phyloP scores from a whole-genome alignment of 2,888 invertebrate genomes.

The Orchesellides sinensis region DNA sequence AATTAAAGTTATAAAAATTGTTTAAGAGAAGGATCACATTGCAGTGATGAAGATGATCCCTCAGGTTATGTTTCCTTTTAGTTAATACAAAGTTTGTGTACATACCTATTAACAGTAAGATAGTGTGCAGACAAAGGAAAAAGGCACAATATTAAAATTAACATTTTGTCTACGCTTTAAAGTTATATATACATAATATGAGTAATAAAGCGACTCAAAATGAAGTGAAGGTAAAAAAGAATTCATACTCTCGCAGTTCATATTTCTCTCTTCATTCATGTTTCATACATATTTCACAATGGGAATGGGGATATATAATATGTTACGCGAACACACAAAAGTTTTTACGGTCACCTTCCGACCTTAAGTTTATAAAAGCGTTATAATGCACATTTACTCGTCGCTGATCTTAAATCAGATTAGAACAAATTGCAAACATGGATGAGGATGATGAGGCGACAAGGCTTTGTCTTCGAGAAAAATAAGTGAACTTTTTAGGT shows the following conservation, averaged over 20 bases:
- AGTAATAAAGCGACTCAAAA: too few relatives aligned
- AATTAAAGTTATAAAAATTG: conserved; percentile 18
- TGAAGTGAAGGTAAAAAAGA: conserved; percentile 14
- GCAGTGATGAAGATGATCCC: conserved; percentile 53
- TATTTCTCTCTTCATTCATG: conserved; percentile 37
- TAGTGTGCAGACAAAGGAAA: neutral
- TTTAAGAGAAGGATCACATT: conserved; percentile 29
- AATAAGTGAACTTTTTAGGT: neutral
- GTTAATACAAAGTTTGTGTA: neutral
- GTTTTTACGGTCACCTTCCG: conserved; percentile 46
- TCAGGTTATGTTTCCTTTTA: conserved; percentile 19
- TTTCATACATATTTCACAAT: conserved; percentile 15
- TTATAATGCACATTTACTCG: neutral
- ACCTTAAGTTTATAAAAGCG: conserved; percentile 46
- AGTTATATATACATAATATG: too few relatives aligned
- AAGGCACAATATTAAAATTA: neutral
- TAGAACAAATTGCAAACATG: conserved; percentile 18
- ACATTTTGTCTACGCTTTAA: neutral
- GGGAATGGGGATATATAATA: neutral
- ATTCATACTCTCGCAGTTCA: neutral
- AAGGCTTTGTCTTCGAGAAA: neutral
- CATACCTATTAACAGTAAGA: neutral
- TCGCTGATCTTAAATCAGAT: conserved; percentile 53
- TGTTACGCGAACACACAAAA: neutral
- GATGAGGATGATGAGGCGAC: neutral